phyloP scores from a whole-genome alignment of 2,888 invertebrate species.

The Isoperla grammatica region DNA sequence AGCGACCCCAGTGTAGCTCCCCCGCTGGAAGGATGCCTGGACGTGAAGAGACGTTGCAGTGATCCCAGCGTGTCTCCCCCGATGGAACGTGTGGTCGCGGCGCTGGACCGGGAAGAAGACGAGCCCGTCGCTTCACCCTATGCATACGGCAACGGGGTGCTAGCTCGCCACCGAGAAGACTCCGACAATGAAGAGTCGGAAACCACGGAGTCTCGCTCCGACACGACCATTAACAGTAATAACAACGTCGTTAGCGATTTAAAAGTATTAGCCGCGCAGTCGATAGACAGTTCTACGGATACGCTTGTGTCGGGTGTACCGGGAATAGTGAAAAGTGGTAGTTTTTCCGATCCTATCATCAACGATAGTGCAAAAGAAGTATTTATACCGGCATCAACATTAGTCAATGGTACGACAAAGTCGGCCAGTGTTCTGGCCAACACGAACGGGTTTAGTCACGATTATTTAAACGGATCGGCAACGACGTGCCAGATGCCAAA shows the following conservation, averaged over 20 bases:
- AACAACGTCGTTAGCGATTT: background rate
- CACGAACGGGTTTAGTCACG: too few relatives aligned
- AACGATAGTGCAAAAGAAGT: too few relatives aligned
- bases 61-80: conserved; percentile 20
- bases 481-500: conserved; percentile 34
- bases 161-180: background rate
- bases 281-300: conserved; percentile 52
- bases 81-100: conserved; percentile 31
- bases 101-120: background rate
- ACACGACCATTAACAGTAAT: conserved; percentile 26
- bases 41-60: too few relatives aligned
- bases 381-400: too few relatives aligned
- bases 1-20: too few relatives aligned
- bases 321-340: too few relatives aligned
- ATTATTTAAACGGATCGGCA: conserved; percentile 24
- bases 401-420: too few relatives aligned
- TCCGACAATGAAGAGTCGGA: conserved; percentile 33
- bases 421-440: too few relatives aligned
- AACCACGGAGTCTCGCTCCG: conserved; percentile 32
- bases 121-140: background rate
- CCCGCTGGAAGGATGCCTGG: too few relatives aligned
- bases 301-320: conserved; percentile 42
- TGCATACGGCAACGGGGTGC: too few relatives aligned
- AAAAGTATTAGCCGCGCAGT: conserved; percentile 35
- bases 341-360: too few relatives aligned